Percentiles rank a stretch among this genome's conserved stretches.
Evolutionary conservation across 2,113 vertebrate species (phyloP).

Genomic region (Panthera tigris): DNA sequence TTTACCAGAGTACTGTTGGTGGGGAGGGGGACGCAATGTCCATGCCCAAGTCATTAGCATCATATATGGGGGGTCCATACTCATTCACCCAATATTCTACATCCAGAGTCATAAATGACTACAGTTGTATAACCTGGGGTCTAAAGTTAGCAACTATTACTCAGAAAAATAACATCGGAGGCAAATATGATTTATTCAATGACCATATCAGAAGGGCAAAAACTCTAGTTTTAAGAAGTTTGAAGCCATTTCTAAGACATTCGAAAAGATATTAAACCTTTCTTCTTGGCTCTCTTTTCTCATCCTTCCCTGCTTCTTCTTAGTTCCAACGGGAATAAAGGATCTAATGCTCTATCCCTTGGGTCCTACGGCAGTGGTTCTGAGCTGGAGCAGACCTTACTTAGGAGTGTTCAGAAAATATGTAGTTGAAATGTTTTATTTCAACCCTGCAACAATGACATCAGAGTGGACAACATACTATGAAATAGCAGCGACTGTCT

Average conservation of each 20-base stretch:
- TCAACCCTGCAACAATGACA: slow-evolving; percentile 92
- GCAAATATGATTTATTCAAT: neutral
- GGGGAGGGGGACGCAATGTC: neutral
- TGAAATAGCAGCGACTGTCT: slow-evolving; percentile 94
- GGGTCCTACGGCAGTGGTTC: slow-evolving; percentile 92
- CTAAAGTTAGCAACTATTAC: neutral
- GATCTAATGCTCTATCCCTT: slow-evolving; percentile 93
- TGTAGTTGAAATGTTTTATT: slow-evolving; percentile 96
- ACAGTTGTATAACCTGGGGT: neutral
- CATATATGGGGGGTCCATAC: neutral
- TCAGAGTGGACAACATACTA: slow-evolving; percentile 98
- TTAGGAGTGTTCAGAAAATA: slow-evolving; percentile 96
- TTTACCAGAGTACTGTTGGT: neutral
- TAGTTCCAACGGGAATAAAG: slow-evolving; percentile 95
- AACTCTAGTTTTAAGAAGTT: neutral
- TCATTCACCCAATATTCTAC: neutral
- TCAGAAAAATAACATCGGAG: neutral
- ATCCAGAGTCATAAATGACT: neutral
- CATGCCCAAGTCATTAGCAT: neutral
- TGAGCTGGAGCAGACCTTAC: slow-evolving; percentile 96
- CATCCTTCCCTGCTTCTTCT: neutral
- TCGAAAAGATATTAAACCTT: neutral
- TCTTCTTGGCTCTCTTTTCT: neutral
- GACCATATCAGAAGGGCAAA: neutral
- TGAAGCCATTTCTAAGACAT: neutral